Evolutionary conservation across 2,797 vertebrate species (phyloP).

Genomic region (Sebastes taczanowskii): DNA sequence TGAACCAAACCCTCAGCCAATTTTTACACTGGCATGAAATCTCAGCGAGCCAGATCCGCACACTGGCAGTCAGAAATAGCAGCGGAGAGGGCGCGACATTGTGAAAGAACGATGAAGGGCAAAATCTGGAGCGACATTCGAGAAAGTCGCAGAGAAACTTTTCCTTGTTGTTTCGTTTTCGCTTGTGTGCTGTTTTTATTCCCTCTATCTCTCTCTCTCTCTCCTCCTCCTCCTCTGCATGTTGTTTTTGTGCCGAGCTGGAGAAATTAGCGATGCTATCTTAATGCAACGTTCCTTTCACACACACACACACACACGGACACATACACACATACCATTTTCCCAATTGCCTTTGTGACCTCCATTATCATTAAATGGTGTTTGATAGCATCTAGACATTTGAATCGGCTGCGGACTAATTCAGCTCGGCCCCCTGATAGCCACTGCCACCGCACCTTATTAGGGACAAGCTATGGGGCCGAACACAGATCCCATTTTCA

Average conservation of each 20-base stretch:
- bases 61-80: conserved; percentile 87
- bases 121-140: conserved; percentile 83
- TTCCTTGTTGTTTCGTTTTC: conserved; percentile 66
- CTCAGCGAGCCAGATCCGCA: conserved; percentile 81
- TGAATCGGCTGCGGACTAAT: conserved; percentile 71
- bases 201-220: not conserved
- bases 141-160: conserved; percentile 80
- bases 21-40: conserved; percentile 87
- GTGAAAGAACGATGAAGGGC: conserved; percentile 85
- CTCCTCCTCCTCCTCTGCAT: conserved; percentile 30
- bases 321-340: conserved; percentile 38
- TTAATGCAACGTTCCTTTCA: conserved; percentile 56
- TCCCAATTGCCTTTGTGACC: conserved; percentile 71
- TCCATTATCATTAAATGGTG: conserved; percentile 71
- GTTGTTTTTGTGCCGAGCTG: conserved; percentile 63
- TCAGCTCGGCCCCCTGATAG: conserved; percentile 61
- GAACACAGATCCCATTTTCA: conserved; percentile 67
- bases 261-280: conserved; percentile 75
- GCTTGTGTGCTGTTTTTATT: conserved; percentile 18
- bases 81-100: conserved; percentile 86
- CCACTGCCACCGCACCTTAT: conserved; percentile 70
- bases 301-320: not conserved
- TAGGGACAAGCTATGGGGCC: conserved; percentile 70
- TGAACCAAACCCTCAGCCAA: conserved; percentile 88
- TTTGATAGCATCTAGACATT: conserved; percentile 75